These are phyloP conservation scores for Pissodes strobi DNA, from an alignment of 1,140 invertebrate genomes.

Conservation along the genomic window DNA sequence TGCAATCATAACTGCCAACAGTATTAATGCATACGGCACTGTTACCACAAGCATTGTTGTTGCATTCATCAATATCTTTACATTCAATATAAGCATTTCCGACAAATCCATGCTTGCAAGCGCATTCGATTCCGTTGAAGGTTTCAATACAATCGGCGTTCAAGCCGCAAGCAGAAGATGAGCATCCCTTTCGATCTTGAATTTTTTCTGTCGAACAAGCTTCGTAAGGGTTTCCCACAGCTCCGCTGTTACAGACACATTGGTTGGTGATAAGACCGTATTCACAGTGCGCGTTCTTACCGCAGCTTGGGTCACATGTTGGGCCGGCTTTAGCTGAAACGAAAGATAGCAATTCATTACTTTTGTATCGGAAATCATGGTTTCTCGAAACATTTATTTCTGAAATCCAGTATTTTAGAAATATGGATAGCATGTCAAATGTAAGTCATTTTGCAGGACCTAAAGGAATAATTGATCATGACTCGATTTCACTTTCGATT, in stretches of 20 bases:
- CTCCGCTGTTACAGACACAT: slow-evolving; percentile 84
- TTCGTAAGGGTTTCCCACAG: slow-evolving; percentile 84
- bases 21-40: slow-evolving; percentile 89
- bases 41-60: slow-evolving; percentile 76
- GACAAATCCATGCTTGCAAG: slow-evolving; percentile 78
- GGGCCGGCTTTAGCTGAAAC: slow-evolving; percentile 76
- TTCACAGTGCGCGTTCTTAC: slow-evolving; percentile 83
- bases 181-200: slow-evolving; percentile 69
- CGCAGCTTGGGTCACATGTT: slow-evolving; percentile 78
- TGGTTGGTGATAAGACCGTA: slow-evolving; percentile 73
- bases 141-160: slow-evolving; percentile 79
- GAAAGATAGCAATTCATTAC: not conserved
- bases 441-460: too few species aligned
- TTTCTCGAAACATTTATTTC: not conserved
- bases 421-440: too few species aligned
- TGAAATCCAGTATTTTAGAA: too few species aligned
- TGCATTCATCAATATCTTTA: slow-evolving; percentile 85
- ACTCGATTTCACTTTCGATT: too few species aligned
- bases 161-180: slow-evolving; percentile 71
- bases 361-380: not conserved
- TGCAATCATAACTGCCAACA: slow-evolving; percentile 83
- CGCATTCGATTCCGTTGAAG: slow-evolving; percentile 74
- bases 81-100: slow-evolving; percentile 88
- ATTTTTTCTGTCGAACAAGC: slow-evolving; percentile 63
- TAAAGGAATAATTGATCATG: too few species aligned